Conservation (phyloP, 1,140 invertebrate genomes). For the Leguminivora glycinivorella region DNA sequence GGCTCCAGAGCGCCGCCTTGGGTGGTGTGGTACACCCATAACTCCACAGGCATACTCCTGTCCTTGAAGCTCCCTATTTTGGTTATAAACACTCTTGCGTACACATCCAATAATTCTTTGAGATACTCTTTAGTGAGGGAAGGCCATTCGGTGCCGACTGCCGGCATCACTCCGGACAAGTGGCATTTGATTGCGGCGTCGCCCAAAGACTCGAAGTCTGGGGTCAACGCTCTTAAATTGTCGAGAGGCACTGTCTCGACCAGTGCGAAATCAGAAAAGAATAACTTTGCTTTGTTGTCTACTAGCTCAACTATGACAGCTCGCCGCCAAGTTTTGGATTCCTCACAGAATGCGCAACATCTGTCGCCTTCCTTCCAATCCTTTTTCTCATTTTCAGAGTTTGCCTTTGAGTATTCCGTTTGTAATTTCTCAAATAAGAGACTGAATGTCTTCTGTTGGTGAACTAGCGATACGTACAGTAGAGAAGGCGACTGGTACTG, state of each 20-base stretch:
- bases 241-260: slow-evolving; percentile 64
- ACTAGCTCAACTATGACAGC: slow-evolving; percentile 73
- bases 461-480: slow-evolving; percentile 75
- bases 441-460: slow-evolving; percentile 60
- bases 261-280: slow-evolving; percentile 78
- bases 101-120: slow-evolving; percentile 73
- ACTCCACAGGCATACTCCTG: slow-evolving; percentile 77
- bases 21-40: slow-evolving; percentile 76
- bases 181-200: slow-evolving; percentile 79
- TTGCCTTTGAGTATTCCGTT: slow-evolving; percentile 68
- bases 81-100: slow-evolving; percentile 67
- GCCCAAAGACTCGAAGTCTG: slow-evolving; percentile 63
- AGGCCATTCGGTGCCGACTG: slow-evolving; percentile 78
- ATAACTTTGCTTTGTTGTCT: slow-evolving; percentile 64
- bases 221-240: slow-evolving; percentile 65
- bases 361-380: slow-evolving; percentile 67
- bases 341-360: slow-evolving; percentile 73
- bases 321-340: slow-evolving; percentile 77
- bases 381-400: slow-evolving; percentile 40
- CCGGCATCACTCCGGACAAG: slow-evolving; percentile 78
- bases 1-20: slow-evolving; percentile 74
- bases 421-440: slow-evolving; percentile 73
- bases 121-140: slow-evolving; percentile 76
- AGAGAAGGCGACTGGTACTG: slow-evolving; percentile 75
- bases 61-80: slow-evolving; percentile 69